Conservation (phyloP, 37 sponge, comb jelly and placozoan species). For the Agelas oroides region DNA sequence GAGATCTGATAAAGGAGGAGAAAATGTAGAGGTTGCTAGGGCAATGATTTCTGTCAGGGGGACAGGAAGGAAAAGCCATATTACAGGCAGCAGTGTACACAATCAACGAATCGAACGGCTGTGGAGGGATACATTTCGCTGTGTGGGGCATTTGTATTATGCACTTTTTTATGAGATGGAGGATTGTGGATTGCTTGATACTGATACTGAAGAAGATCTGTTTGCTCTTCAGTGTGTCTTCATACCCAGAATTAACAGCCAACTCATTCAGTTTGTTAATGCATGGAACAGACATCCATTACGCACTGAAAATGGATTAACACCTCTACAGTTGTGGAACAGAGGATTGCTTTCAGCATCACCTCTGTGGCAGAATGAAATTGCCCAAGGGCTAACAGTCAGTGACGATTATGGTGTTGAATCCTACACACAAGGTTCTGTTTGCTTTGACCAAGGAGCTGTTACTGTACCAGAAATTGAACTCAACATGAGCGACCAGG, state of each 20-base stretch:
- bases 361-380: no score
- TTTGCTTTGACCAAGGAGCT: not conserved
- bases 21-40: slow-evolving; percentile 7
- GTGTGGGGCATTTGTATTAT: slow-evolving; percentile 5
- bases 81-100: not conserved
- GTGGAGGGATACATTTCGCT: slow-evolving; percentile 1
- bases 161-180: slow-evolving; percentile 32
- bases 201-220: not conserved
- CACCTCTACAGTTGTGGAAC: no score
- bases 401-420: slow-evolving; percentile 2
- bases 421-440: not conserved
- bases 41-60: not conserved
- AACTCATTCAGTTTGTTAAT: slow-evolving; percentile 5
- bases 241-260: slow-evolving; percentile 39
- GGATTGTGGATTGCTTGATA: not conserved
- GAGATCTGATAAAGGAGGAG: no score
- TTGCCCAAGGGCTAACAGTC: no score
- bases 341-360: no score
- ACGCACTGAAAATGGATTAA: no score
- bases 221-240: slow-evolving; percentile 50
- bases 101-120: slow-evolving; percentile 13
- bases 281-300: slow-evolving; percentile 36
- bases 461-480: not conserved
- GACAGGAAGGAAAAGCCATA: not conserved
- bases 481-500: not conserved